A percentile compares a stretch with the other conserved stretches of the same genome.
Conservation (phyloP, 2,113 vertebrate species). For the Oryzias javanicus region DNA sequence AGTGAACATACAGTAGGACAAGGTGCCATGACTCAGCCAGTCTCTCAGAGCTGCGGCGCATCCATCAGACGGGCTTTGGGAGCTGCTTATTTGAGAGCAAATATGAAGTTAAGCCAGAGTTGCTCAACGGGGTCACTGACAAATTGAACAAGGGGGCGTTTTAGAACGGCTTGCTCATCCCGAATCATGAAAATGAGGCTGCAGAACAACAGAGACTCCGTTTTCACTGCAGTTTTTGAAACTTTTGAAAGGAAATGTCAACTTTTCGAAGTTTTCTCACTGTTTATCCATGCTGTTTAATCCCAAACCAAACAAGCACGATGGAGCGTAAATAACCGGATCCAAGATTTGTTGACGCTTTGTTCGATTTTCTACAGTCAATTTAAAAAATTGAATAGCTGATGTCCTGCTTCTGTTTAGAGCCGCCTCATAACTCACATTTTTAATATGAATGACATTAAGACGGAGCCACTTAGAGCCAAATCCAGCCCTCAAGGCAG, state of each 20-base stretch:
- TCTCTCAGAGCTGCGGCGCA: background rate
- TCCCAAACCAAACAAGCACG: too few relatives aligned
- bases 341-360: conserved; percentile 53
- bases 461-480: background rate
- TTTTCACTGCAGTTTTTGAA: conserved; percentile 42
- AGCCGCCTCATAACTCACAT: too few relatives aligned
- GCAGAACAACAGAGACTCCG: background rate
- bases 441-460: background rate
- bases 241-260: conserved; percentile 10
- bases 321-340: conserved; percentile 26
- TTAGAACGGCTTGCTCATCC: conserved; percentile 18
- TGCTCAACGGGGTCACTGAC: background rate
- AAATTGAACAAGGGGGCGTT: background rate
- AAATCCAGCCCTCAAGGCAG: conserved; percentile 34
- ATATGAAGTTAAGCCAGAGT: background rate
- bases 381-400: too few relatives aligned
- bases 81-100: background rate
- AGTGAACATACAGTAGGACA: conserved; percentile 24
- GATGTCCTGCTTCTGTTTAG: too few relatives aligned
- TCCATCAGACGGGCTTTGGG: conserved; percentile 10
- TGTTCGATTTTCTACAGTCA: conserved; percentile 47
- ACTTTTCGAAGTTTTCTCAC: too few relatives aligned
- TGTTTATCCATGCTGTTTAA: too few relatives aligned
- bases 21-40: conserved; percentile 22
- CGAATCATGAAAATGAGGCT: background rate